Base-by-base conservation (phyloP, 2,113 vertebrate genomes). In the Colinus virginianus region DNA sequence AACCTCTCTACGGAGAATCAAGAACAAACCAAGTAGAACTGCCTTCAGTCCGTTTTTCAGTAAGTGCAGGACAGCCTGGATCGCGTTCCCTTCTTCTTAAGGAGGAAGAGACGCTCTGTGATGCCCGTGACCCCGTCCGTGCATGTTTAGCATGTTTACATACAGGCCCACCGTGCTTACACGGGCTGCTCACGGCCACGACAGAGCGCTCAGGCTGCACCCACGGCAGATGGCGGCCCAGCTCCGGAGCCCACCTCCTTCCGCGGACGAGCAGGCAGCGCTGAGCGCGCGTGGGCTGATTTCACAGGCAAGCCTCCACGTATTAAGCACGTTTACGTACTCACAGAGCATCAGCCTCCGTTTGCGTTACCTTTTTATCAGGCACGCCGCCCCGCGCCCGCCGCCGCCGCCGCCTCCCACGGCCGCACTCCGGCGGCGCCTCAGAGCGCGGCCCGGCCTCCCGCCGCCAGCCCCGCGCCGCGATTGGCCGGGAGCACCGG, bases 401-500 rank as follows among this genome's bases (percentile, higher is more conserved):
- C 7, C 28, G 16, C 68, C 7, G 48, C 9, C 6, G 6, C 75
- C 6, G 19, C 46, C 32, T 42, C 51, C 45, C n/a, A 7, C 70
- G 20, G 45, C 67, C 43, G 43, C 58, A 2, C 82, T 22, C 62
- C 43, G 19, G 49, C 6, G 18, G 11, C 26, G 34, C n/a, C 82
- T 6, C 14, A 4, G 7, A 49, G 9, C 4, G 4, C 59, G 22
- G 25, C 67, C 19, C 53, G 16, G 38, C 38, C 62, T 28, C 49
- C 14, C 49, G 13, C 30, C 66, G 9, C 17, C 10, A 8, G 20
- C 5, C 2, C 43, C 51, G 25, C 5, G 22, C 40, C 5, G 17
- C 43, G 20, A 97, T 97, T 97, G 97, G 97, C 34, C 23, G 7
- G 12, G 12, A 67, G 49, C 71, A 7, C 72, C 95, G 95, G 94